Evolutionary conservation across 2,888 invertebrate genomes (phyloP), one percentile per base, ranked within the genome.

Genomic region (Ametastegia equiseti): DNA sequence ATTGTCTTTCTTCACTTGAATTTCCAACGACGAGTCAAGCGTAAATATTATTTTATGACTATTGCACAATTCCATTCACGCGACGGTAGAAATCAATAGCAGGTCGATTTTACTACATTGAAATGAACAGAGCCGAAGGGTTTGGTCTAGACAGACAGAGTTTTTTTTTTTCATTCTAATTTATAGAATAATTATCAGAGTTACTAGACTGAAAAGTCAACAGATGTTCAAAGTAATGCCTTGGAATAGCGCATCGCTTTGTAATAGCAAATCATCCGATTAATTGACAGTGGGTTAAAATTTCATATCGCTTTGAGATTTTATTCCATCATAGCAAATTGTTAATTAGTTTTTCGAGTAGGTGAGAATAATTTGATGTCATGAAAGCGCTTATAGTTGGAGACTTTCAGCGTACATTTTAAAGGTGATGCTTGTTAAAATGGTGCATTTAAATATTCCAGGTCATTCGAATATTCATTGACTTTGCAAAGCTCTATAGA

Each of bases 21-120:
- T 30, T 73, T 73, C n/a, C 47, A 73, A 73, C 19, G 19, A 13
- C 15, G 50, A 73, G 50, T 73, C 73, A n/a, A 7, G 33, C 50
- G 50, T 33, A n/a, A 73, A 27, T 47, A 30, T 73, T 73, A 50
- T 73, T 73, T 50, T n/a, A n/a, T 50, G 23, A 45, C 23, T 42
- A 33, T 45, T n/a, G 23, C 23, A 45, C 1, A 39, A 36, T 23
- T 27, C 13, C 13, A 73, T 30, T 47, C 30, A n/a, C 2, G 19
- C 19, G 2, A 54, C 30, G 33, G n/a, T 33, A 27, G 33, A 54
- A n/a, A 71, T 27, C 15, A 15, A 15, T n/a, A 47, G 15, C 2
- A 30, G 30, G 27, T 45, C 7, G 5, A 47, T 19, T 19, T 13
- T 13, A 11, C 9, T 33, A 71, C 42, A 27, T 27, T 27, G 45